Conservation (phyloP, 2,888 invertebrate species). For the Arctia plantaginis region DNA sequence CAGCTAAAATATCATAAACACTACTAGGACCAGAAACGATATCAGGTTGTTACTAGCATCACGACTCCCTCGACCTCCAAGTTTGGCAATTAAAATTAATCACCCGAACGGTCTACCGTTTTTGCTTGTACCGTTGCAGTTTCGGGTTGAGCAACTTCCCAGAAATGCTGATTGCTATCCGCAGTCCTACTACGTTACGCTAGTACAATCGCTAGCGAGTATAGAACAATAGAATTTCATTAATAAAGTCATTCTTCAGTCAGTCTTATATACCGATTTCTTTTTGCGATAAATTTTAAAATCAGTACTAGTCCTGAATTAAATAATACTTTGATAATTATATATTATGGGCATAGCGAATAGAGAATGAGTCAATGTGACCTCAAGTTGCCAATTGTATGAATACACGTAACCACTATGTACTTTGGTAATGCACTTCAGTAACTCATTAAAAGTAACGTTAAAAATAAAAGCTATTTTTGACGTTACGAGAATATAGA, state of each 20-base stretch:
- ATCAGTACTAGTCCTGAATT: background rate
- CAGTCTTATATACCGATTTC: too few species aligned
- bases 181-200: slow-evolving; percentile 10
- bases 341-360: background rate
- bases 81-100: slow-evolving; percentile 75
- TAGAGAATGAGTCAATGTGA: background rate
- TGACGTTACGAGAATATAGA: background rate
- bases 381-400: background rate
- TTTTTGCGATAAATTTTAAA: too few species aligned
- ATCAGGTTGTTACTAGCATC: slow-evolving; percentile 30
- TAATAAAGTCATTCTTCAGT: too few species aligned
- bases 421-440: background rate
- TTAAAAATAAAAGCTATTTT: background rate
- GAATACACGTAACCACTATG: background rate
- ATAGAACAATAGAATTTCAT: background rate
- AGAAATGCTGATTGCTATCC: slow-evolving; percentile 38
- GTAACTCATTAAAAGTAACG: background rate
- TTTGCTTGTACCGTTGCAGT: slow-evolving; percentile 51
- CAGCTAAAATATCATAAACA: background rate
- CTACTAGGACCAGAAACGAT: slow-evolving; percentile 9
- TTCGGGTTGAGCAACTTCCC: slow-evolving; percentile 31
- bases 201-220: slow-evolving; percentile 1
- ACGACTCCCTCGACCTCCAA: slow-evolving; percentile 50
- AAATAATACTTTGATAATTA: background rate
- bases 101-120: slow-evolving; percentile 64